These are phyloP conservation scores for Poecilus cupreus DNA, from an alignment of 2,888 invertebrate species.

Conservation along the genomic window DNA sequence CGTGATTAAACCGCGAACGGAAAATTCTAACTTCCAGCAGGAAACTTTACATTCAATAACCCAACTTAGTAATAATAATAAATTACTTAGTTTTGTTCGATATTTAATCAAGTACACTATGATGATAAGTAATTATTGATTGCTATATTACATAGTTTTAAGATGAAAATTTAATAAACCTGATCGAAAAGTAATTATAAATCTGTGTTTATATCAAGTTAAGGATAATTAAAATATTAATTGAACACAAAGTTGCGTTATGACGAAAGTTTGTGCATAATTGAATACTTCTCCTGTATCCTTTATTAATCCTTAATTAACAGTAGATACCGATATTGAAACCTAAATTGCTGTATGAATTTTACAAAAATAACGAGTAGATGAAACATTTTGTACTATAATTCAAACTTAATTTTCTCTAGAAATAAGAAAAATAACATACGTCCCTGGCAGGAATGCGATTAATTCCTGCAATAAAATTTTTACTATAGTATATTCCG, in stretches of 20 bases:
- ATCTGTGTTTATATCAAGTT: slow-evolving; percentile 20
- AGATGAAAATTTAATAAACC: slow-evolving; percentile 22
- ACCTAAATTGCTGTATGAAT: no score
- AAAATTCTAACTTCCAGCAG: background rate
- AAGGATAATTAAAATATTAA: slow-evolving; percentile 42
- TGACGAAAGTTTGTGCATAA: slow-evolving; percentile 28
- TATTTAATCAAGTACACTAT: background rate
- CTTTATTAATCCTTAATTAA: background rate
- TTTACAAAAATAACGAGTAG: no score
- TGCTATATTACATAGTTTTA: background rate
- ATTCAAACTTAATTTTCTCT: no score
- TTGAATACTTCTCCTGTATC: background rate
- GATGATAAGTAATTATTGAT: background rate
- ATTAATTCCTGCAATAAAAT: no score
- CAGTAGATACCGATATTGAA: no score
- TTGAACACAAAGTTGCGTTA: slow-evolving; percentile 27
- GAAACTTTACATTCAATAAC: no score
- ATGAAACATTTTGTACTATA: no score
- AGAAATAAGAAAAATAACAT: no score
- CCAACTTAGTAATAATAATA: no score
- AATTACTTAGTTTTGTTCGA: no score
- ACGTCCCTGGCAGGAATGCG: no score
- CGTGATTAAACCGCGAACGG: background rate
- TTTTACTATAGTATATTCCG: no score
- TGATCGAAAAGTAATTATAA: slow-evolving; percentile 32